Base-by-base conservation (phyloP, 2,888 invertebrate species). In the Meta bourneti region DNA sequence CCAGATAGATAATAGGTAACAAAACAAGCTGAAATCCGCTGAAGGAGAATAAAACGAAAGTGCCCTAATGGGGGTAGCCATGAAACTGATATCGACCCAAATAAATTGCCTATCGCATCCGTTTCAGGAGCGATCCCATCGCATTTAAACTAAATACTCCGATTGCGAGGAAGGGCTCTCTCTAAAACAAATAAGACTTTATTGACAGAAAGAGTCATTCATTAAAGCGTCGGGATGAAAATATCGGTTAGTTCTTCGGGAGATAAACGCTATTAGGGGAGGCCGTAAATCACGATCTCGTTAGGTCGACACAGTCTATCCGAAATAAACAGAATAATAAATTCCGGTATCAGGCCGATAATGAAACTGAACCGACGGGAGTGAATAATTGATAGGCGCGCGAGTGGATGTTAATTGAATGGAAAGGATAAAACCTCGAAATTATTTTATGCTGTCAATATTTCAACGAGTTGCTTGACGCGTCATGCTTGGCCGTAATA, bases 331-430 rank as follows among this genome's bases (percentile, higher is more conserved):
- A 75, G 85, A 77, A 77, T 85, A 85, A 85, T 85, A 85, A 85
- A 85, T 85, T 78, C 61, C 49, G 78, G 74, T 34, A 16, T 20
- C 75, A n/a, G 34, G 75, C 71, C 88, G 80, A 88, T 88, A 88
- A 88, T 88, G 88, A 88, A 88, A 80, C 48, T 48, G 34, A 70
- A 69, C 34, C 78, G 79, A 34, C 49, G 34, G 49, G 34, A 71
- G 80, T 80, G 88, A 80, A 88, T 88, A 88, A 88, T 88, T 88
- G 80, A 88, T 80, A 49, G 88, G 52, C 74, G 61, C 9, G 80
- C 87, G 79, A 80, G 79, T 87, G 87, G 80, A 71, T 87, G 88
- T 80, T 88, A 88, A 88, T 88, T 88, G 88, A 88, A 88, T 80
- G 81, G 74, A 61, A 74, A 80, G 80, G 88, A 88, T 88, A 88